Evolutionary conservation across 2,888 invertebrate genomes (phyloP), one percentile per base, ranked within the genome.

Genomic region (Andricus quercusramuli): DNA sequence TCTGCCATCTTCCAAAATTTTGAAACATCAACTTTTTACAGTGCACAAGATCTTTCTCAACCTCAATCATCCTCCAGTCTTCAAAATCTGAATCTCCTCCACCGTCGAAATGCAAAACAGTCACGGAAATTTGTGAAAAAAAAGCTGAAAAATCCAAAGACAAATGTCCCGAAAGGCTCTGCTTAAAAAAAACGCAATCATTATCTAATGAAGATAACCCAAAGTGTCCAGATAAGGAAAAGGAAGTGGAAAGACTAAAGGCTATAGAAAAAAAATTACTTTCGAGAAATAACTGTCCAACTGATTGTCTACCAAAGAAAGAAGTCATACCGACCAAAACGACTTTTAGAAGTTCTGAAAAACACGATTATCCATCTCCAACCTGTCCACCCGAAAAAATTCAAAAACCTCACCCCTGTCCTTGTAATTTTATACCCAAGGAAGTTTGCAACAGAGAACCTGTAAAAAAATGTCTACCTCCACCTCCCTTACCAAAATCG

Each of bases 401-500:
- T 25, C 3, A 6, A 6, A n/a, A 22, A 59, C 25, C 59, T 25
- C 17, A 65, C 15, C 51, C 78, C 11, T 64, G 65, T 25, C 64
- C 78, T 32, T 44, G 44, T 25, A 17, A 13, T 9, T 62, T 20
- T 11, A 25, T 9, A 11, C 3, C 41, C 2, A 47, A 65, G 25
- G 29, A 47, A 51, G 17, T 29, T 25, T 32, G 20, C 65, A 2
- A 78, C 79, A 15, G n/a, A 5, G 25, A 29, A 51, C 51, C 3
- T 3, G 13, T n/a, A 0, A 22, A 32, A 5, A 76, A 62, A 8
- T 86, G 85, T 78, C 85, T 85, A 29, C 51, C 77, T 6, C 65
- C 80, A 25, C 78, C 44, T 47, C 59, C 80, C 5, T 67, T 91
- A 65, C 91, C 91, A 0, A 88, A 89, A 79, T 87, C 91, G 37